These are phyloP conservation scores for Hoplias malabaricus DNA, from an alignment of 2,113 vertebrate species.

Conservation along the genomic window DNA sequence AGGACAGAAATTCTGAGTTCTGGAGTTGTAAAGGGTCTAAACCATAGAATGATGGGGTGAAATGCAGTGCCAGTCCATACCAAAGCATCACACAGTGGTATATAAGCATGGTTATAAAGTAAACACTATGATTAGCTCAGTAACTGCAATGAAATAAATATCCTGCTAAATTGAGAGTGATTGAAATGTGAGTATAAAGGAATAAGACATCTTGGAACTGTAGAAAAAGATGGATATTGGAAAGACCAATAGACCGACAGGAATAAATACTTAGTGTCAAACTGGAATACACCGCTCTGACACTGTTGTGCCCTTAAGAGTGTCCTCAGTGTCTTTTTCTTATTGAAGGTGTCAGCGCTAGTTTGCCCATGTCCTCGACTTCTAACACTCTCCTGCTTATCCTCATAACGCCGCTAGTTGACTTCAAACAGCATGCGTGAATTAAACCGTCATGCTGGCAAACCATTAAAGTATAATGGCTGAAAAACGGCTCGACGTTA, in stretches of 20 bases:
- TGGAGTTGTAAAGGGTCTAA: too few species aligned
- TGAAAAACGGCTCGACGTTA: slow-evolving; percentile 68
- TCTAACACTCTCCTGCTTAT: slow-evolving; percentile 45
- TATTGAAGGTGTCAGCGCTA: slow-evolving; percentile 27
- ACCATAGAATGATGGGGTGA: too few species aligned
- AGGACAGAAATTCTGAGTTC: too few species aligned
- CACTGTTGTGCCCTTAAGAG: slow-evolving; percentile 51
- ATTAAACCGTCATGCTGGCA: slow-evolving; percentile 75
- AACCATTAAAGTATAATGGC: slow-evolving; percentile 77
- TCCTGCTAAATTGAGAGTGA: not conserved
- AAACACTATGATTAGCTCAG: too few species aligned
- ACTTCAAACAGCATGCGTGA: slow-evolving; percentile 72
- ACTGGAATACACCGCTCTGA: not conserved
- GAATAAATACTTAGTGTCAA: not conserved
- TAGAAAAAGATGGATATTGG: not conserved
- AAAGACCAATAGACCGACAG: not conserved
- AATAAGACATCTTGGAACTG: not conserved
- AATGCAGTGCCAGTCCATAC: too few species aligned
- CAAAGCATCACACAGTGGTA: too few species aligned
- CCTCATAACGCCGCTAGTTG: slow-evolving; percentile 63
- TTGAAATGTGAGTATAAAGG: not conserved
- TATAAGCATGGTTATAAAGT: too few species aligned
- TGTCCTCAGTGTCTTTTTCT: slow-evolving; percentile 65
- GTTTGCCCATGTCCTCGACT: slow-evolving; percentile 52
- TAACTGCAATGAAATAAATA: too few species aligned